phyloP scores from a whole-genome alignment of 2,113 vertebrate genomes.

The Ciconia maguari region DNA sequence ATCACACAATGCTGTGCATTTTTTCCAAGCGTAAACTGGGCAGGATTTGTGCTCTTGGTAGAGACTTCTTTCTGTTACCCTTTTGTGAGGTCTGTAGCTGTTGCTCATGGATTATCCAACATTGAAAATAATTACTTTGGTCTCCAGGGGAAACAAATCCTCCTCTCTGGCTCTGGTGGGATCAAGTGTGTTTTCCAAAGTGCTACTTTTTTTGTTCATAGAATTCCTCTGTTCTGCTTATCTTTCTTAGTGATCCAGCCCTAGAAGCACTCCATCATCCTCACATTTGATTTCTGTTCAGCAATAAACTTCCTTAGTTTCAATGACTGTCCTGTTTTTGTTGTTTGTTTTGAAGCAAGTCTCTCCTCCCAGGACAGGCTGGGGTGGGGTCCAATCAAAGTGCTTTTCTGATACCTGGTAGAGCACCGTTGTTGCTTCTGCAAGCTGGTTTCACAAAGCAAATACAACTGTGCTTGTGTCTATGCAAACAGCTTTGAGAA shows the following conservation, averaged over 20 bases:
- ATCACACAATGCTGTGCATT: neutral
- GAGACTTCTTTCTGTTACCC: neutral
- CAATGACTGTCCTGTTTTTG: neutral
- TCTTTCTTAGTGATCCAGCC: neutral
- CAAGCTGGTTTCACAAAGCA: neutral
- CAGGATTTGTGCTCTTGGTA: neutral
- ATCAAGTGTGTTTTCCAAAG: neutral
- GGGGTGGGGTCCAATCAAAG: neutral
- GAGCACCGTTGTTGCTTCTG: neutral
- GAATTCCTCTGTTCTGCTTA: neutral
- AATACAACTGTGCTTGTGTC: neutral
- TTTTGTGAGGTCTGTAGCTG: neutral
- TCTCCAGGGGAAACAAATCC: neutral
- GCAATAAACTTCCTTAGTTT: neutral
- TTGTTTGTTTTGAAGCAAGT: neutral
- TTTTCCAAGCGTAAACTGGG: neutral
- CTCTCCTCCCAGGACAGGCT: neutral
- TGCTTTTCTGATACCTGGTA: neutral
- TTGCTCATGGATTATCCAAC: neutral
- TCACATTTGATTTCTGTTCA: neutral
- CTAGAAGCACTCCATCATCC: neutral
- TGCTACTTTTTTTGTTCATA: neutral
- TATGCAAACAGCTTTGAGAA: neutral
- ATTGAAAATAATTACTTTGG: neutral
- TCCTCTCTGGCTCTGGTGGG: neutral